These are phyloP conservation scores for Brenthis ino DNA, from an alignment of 2,888 invertebrate species.

Conservation along the genomic window DNA sequence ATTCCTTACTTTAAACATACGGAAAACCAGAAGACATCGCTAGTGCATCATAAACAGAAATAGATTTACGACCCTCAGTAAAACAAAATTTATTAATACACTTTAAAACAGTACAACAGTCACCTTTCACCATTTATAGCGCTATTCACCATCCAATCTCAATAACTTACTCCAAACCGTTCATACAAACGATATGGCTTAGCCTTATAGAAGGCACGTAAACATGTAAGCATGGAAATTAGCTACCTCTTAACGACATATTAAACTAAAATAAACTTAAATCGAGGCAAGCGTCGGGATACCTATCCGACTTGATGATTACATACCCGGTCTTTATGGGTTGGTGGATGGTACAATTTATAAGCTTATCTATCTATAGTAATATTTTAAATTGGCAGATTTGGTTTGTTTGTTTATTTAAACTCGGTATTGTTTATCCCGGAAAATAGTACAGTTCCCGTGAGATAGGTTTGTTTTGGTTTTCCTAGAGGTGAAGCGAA, in stretches of 20 bases:
- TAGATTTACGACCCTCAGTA: too few relatives aligned
- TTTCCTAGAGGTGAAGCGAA: too few relatives aligned
- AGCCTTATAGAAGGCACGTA: slow-evolving; percentile 31
- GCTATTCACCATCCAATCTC: slow-evolving; percentile 24
- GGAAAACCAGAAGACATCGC: too few relatives aligned
- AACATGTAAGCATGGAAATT: slow-evolving; percentile 38
- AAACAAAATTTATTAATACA: too few relatives aligned
- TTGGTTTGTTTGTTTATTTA: too few relatives aligned
- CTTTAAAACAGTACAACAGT: not conserved
- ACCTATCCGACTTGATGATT: slow-evolving; percentile 31
- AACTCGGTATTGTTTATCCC: too few relatives aligned
- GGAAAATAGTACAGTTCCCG: too few relatives aligned
- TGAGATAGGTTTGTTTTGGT: too few relatives aligned
- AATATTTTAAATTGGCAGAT: too few relatives aligned
- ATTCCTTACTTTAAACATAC: too few relatives aligned
- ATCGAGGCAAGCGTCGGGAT: slow-evolving; percentile 41
- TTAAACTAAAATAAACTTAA: slow-evolving; percentile 46
- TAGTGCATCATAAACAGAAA: too few relatives aligned
- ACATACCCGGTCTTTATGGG: slow-evolving; percentile 41
- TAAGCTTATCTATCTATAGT: not conserved
- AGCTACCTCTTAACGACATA: slow-evolving; percentile 39
- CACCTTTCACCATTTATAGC: not conserved
- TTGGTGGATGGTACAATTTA: slow-evolving; percentile 34
- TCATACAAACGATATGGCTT: slow-evolving; percentile 23
- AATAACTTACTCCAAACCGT: slow-evolving; percentile 23